Percentiles rank a stretch among this genome's conserved stretches.
Conservation (phyloP, 2,797 vertebrate genomes). For the Monodelphis domestica region DNA sequence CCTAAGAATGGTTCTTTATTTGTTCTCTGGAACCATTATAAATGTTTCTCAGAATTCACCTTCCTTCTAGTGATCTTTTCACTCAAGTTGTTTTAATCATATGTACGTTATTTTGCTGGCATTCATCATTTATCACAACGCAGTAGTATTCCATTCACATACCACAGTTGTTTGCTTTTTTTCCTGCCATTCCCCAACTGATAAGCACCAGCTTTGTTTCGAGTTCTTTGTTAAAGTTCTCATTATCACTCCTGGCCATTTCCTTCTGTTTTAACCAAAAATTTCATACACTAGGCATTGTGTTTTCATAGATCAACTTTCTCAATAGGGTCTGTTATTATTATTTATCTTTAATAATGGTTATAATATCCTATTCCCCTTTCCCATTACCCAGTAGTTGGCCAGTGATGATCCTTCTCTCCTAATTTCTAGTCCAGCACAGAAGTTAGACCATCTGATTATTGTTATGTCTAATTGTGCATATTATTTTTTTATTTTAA, state of each 20-base stretch:
- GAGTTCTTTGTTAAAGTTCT: not conserved
- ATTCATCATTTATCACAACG: not conserved
- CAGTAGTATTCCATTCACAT: not conserved
- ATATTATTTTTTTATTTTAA: too few relatives aligned
- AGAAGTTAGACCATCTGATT: not conserved
- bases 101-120: not conserved
- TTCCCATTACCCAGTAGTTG: not conserved
- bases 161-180: not conserved
- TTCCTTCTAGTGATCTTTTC: not conserved
- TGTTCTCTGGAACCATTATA: not conserved
- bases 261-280: not conserved
- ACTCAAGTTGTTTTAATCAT: not conserved
- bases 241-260: not conserved
- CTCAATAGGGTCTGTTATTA: not conserved
- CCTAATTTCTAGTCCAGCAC: not conserved
- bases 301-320: not conserved
- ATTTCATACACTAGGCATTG: not conserved
- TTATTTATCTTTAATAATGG: not conserved
- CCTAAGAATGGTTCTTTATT: not conserved
- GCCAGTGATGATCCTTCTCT: not conserved
- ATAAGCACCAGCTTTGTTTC: not conserved
- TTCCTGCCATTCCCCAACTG: not conserved
- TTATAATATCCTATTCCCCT: not conserved
- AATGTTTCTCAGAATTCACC: not conserved
- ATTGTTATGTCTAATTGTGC: too few relatives aligned